Evolutionary conservation across 2,888 invertebrate species (phyloP), one percentile per base, ranked within the genome.

Genomic region (Hyposoter didymator): DNA sequence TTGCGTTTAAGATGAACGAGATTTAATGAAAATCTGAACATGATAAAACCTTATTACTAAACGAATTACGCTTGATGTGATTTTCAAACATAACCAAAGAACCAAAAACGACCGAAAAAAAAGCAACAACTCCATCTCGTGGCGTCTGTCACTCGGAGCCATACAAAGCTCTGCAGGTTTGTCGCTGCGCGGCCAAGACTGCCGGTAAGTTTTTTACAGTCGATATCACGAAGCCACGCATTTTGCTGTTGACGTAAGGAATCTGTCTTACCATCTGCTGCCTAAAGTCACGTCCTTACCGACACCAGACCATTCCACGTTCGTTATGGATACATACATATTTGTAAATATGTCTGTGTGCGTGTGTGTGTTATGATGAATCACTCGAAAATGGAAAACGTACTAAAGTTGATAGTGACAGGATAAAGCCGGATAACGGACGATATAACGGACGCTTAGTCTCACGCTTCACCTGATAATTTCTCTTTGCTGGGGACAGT

Each of bases 381-480:
- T 19, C 12, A 43, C 17, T 12, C 10, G 43, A 52, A 75, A 62
- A 62, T 74, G 49, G 35, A 64, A 17, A 43, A 22, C 43, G 55
- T 55, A 43, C 28, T 22, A 32, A 28, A 14, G 45, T 17, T 49
- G 47, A 82, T 62, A 22, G 80, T 75, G 62, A 69, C 19, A 28
- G n/a, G 45, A 43, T 59, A 59, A 43, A 22, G 73, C 67, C 72
- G 76, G 67, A 81, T 84, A 59, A 80, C 47, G 28, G 47, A 75
- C 22, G 5, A 10, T 39, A 39, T 39, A 39, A 39, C 39, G 39
- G 39, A 49, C 28, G 22, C 0, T 32, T 28, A 55, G 47, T 22
- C 76, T 14, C 64, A 64, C 72, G 49, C 47, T 52, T 62, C 32
- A 19, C 43, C 22, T 43, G 14, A 22, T 28, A 45, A 43, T 67